A percentile compares a stretch with the other conserved stretches of the same genome.
phyloP scores from a whole-genome alignment of 2,888 invertebrate species.

The Chloromyia formosa region DNA sequence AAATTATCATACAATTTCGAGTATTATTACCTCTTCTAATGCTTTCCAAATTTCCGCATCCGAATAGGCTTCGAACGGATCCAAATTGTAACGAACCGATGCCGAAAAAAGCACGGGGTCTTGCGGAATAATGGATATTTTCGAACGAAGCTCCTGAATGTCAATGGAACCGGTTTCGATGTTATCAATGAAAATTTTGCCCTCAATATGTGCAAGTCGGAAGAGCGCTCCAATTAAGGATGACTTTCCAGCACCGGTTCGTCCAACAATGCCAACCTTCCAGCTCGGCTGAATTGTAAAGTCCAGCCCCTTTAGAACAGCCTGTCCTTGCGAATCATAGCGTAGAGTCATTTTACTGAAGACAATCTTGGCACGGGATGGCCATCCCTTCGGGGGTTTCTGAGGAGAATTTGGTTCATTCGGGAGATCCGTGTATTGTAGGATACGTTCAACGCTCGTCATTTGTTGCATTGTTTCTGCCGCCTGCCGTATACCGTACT shows the following conservation, averaged over 20 bases:
- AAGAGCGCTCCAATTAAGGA: slow-evolving; percentile 82
- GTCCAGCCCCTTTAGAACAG: slow-evolving; percentile 79
- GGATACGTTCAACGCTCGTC: slow-evolving; percentile 77
- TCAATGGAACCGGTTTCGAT: slow-evolving; percentile 68
- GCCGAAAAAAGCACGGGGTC: slow-evolving; percentile 69
- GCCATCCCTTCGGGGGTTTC: slow-evolving; percentile 74
- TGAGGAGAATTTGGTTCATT: slow-evolving; percentile 65
- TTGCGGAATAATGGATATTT: slow-evolving; percentile 69
- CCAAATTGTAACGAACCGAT: slow-evolving; percentile 72
- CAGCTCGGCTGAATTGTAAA: slow-evolving; percentile 72
- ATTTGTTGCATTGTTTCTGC: slow-evolving; percentile 76
- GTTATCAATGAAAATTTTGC: slow-evolving; percentile 77
- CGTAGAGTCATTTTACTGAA: slow-evolving; percentile 69
- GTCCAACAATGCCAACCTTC: slow-evolving; percentile 82
- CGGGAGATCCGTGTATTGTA: slow-evolving; percentile 76
- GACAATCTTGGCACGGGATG: slow-evolving; percentile 69
- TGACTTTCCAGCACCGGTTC: slow-evolving; percentile 87
- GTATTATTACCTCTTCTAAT: slow-evolving; percentile 57
- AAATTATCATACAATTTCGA: background rate
- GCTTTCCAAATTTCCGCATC: slow-evolving; percentile 61
- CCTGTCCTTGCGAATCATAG: slow-evolving; percentile 69
- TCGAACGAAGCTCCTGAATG: slow-evolving; percentile 65
- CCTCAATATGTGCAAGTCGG: slow-evolving; percentile 76
- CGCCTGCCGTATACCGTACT: slow-evolving; percentile 74
- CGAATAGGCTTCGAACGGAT: slow-evolving; percentile 66